Evolutionary conservation across 2,797 vertebrate genomes (phyloP), one percentile per base, ranked within the genome.

Genomic region (Trachops cirrhosus): DNA sequence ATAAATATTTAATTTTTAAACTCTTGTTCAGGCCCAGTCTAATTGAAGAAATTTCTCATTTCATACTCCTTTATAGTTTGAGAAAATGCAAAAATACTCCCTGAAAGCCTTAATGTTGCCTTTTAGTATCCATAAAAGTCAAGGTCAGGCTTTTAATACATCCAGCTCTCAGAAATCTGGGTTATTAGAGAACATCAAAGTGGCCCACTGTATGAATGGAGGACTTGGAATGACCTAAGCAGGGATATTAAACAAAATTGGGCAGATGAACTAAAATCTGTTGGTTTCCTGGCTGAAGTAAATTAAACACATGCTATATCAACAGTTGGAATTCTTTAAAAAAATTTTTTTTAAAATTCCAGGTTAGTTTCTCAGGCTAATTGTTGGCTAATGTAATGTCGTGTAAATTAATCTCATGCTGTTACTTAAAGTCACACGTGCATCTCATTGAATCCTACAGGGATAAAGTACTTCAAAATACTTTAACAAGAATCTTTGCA

Each of bases 1-100:
- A 96, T 92, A 85, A 90, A 90, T 93, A 24, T 88, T 95, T 96
- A 94, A 89, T 95, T 95, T 97, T 97, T 92, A 93, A 97, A 94
- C 44, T 95, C 46, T 80, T 87, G 29, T 54, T 92, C 85, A 89
- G 88, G 18, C 70, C 59, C 91, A 39, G 16, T 50, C 78, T 96
- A 96, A 96, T 73, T 95, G 77, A 92, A 96, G 68, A 88, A 86
- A 91, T 77, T 91, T 92, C 87, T 96, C 70, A 73, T 96, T 93
- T 91, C 32, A 7, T 91, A 86, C 89, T 88, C 87, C 52, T 91
- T 96, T 85, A 89, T 89, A 71, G 59, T 59, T 96, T 89, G 82
- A 92, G 83, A 94, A 95, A 97, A 95, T 39, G 26, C 78, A 93
- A 94, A 97, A 96, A 68, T 88, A 87, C 41, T 89, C 57, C 62